Base-by-base conservation (phyloP, 1,140 invertebrate genomes). In the Drosophila navojoa region DNA sequence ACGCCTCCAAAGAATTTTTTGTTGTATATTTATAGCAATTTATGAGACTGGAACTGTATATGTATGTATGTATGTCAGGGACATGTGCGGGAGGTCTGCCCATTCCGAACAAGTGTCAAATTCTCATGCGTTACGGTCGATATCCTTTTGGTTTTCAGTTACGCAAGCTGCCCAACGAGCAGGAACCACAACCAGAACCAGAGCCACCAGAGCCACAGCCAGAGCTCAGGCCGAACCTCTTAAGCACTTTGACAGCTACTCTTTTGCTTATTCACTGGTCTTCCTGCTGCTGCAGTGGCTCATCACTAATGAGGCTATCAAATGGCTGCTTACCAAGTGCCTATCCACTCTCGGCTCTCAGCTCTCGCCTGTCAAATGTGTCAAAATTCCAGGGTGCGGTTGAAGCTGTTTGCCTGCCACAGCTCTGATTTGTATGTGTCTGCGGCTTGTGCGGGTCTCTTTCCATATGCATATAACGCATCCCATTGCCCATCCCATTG, bases 231-330 rank as follows among this genome's bases (percentile, higher is more conserved):
- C 81, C 42, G 4, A 86, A 71, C 73, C 84, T 70, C 72, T 89
- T 81, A 75, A 82, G 75, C 79, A 82, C 72, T 77, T 71, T 87
- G 84, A 87, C 81, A 85, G 81, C 74, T 63, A 60, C 81, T 85
- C 61, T 60, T 60, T 64, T 58, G 49, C 55, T 55, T 35, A 49
- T 40, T 73, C 50, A 25, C 38, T 45, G 45, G 15, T 60, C 47
- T 71, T 71, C 35, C 45, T 40, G 35, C 54, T 63, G 53, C 66
- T 76, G 75, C 76, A 79, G 79, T 86, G 79, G 76, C 79, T 79
- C 79, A 71, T 61, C 77, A 77, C 84, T 89, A 89, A 89, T 89
- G 84, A 89, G 84, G 84, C 84, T 89, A 89, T 89, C 84, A 89
- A 84, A 89, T 89, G 84, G 80, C 82, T 85, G 81, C 81, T 86